phyloP scores from a whole-genome alignment of 2,888 invertebrate species.

The Graphium colonna region DNA sequence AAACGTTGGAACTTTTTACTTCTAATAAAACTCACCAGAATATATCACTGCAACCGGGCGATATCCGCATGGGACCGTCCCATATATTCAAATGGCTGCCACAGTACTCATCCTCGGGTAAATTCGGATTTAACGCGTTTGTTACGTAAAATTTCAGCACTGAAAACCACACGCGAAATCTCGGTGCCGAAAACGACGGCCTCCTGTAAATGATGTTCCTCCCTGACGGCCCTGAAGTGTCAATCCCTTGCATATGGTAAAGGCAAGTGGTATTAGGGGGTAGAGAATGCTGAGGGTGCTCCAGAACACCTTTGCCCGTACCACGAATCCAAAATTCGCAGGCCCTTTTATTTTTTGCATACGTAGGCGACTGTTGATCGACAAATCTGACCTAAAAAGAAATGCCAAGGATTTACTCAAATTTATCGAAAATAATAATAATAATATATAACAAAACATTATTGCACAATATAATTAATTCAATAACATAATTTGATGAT shows the following conservation, averaged over 20 bases:
- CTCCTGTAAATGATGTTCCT: conserved; percentile 77
- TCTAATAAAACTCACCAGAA: conserved; percentile 82
- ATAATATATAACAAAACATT: too few species aligned
- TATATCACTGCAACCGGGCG: conserved; percentile 88
- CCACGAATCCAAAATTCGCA: conserved; percentile 94
- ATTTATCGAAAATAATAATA: too few species aligned
- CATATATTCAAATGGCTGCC: conserved; percentile 91
- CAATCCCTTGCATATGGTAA: conserved; percentile 87
- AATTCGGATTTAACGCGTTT: conserved; percentile 81
- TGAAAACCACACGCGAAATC: conserved; percentile 92
- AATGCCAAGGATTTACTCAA: too few species aligned
- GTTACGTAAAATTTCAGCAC: conserved; percentile 92
- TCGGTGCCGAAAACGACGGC: conserved; percentile 81
- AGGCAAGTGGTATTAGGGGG: conserved; percentile 94
- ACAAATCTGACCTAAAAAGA: conserved; percentile 87
- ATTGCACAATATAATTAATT: too few species aligned
- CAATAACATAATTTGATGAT: background rate
- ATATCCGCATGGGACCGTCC: conserved; percentile 90
- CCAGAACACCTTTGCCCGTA: conserved; percentile 87
- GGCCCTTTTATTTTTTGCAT: conserved; percentile 89
- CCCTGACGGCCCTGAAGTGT: conserved; percentile 80
- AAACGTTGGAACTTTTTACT: conserved; percentile 27
- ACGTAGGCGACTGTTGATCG: conserved; percentile 90
- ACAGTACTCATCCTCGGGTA: conserved; percentile 87
- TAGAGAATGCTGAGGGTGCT: conserved; percentile 91